Evolutionary conservation across 2,113 vertebrate species (phyloP), one percentile per base, ranked within the genome.

Genomic region (Crotalus viridis): DNA sequence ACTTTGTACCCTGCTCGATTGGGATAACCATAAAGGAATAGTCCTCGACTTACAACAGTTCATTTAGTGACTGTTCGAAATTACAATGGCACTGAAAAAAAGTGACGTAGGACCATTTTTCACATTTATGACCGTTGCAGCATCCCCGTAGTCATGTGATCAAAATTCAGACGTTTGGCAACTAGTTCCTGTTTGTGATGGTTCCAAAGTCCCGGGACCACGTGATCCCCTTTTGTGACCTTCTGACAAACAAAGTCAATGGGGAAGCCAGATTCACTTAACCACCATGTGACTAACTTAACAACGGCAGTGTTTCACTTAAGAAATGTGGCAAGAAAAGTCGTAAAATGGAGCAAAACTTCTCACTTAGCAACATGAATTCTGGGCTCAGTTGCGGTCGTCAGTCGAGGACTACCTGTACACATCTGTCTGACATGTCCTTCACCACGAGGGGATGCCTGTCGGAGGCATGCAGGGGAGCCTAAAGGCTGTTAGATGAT

Each of bases 361-460:
- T 69, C 28, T n/a, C 61, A 69, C 61, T n/a, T n/a, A n/a, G 28
- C 61, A n/a, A n/a, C 26, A 69, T n/a, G n/a, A n/a, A n/a, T 69
- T n/a, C 61, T 64, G 61, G 64, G 0, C 28, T 69, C 64, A 17
- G 2, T 17, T 69, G 64, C 12, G 5, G 28, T 69, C 2, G 12
- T 33, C 15, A 6, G 28, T 33, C 5, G 5, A 69, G 28, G 64
- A 69, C 28, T 69, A n/a, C 5, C 28, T 69, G 28, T 17, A 33
- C 1, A 94, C 46, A 88, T 94, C 85, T 59, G 56, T 89, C 94
- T 55, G 89, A 56, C 48, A 59, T 43, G 26, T 95, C 95, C 87
- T 91, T 17, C 15, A 22, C 4, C 1, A 39, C 90, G 85, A 59
- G 56, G 93, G 95, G 91, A 61, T 46, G 46, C 46, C 81, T 26